A percentile compares a stretch with the other conserved stretches of the same genome.
phyloP scores from a whole-genome alignment of 2,888 invertebrate genomes.

The Hyalella azteca region DNA sequence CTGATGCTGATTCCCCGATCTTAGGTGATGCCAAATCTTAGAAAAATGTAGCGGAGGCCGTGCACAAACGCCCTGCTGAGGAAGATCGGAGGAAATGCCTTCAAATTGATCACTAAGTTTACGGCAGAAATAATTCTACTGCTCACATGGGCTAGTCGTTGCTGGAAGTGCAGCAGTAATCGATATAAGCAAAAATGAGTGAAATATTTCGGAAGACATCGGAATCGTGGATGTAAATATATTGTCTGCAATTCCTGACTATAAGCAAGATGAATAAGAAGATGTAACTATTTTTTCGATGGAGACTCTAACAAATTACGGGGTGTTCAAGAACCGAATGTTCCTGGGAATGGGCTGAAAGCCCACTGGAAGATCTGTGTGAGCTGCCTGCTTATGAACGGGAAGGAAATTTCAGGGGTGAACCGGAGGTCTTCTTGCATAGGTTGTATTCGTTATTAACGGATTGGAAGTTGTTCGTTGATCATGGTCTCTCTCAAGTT shows the following conservation, averaged over 20 bases:
- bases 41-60: too few relatives aligned
- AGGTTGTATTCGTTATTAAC: background rate
- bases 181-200: background rate
- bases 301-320: background rate
- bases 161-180: too few relatives aligned
- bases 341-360: background rate
- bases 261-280: background rate
- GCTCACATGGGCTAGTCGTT: too few relatives aligned
- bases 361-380: too few relatives aligned
- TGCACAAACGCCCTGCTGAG: too few relatives aligned
- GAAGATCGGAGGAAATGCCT: too few relatives aligned
- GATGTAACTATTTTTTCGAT: background rate
- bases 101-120: too few relatives aligned
- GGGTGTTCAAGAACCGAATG: background rate
- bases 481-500: background rate
- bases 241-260: background rate
- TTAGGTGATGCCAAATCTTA: too few relatives aligned
- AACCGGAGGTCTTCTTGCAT: background rate
- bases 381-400: too few relatives aligned
- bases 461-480: background rate
- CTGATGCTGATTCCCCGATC: too few relatives aligned
- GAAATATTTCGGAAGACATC: background rate
- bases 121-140: too few relatives aligned
- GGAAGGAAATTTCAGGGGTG: background rate
- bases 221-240: background rate